Evolutionary conservation across 92 coral and sea anemone genomes (phyloP).

Genomic region (Epizoanthus fatuus): DNA sequence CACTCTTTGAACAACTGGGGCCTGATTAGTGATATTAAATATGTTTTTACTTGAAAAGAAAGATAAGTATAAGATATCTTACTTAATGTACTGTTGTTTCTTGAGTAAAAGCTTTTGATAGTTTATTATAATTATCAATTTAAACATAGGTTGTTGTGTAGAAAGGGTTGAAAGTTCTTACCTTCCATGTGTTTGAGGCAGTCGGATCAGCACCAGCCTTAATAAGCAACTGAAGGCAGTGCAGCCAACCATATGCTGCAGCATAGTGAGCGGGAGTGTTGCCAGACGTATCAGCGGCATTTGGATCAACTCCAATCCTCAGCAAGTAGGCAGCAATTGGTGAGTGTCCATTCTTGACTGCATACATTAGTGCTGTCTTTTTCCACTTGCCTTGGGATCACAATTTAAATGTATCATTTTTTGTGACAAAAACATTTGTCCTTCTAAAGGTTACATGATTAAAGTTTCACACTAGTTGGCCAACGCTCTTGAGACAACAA

Average conservation of each 20-base stretch:
- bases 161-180: background rate
- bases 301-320: conserved; percentile 81
- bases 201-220: conserved; percentile 86
- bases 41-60: too few relatives aligned
- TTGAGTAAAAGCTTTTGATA: too few relatives aligned
- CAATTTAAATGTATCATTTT: background rate
- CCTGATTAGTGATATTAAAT: too few relatives aligned
- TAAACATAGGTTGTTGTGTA: background rate
- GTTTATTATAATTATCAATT: too few relatives aligned
- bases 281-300: conserved; percentile 83
- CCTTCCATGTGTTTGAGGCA: conserved; percentile 89
- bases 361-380: conserved; percentile 90
- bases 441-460: too few relatives aligned
- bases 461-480: too few relatives aligned
- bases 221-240: conserved; percentile 82
- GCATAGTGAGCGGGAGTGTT: conserved; percentile 92
- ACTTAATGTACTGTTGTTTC: too few relatives aligned
- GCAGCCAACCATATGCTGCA: conserved; percentile 93
- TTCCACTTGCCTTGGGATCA: conserved; percentile 77
- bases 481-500: too few relatives aligned
- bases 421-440: too few relatives aligned
- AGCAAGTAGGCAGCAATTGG: conserved; percentile 80
- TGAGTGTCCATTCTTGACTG: conserved; percentile 92
- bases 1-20: too few relatives aligned
- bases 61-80: too few relatives aligned